These are phyloP conservation scores for Acanthornis magna DNA, from an alignment of 2,797 vertebrate species.

Conservation along the genomic window DNA sequence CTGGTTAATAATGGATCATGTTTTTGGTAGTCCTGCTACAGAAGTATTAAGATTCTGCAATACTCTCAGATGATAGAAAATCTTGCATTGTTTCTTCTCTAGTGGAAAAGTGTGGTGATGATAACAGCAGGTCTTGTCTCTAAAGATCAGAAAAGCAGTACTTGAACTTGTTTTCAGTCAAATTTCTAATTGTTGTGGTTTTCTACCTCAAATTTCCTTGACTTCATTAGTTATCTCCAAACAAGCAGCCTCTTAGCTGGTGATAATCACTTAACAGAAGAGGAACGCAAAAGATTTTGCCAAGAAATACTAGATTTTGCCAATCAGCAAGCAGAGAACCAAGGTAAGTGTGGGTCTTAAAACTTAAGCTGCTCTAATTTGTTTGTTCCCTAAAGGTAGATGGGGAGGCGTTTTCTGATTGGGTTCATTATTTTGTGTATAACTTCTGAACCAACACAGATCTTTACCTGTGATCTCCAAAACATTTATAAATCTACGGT, in stretches of 20 bases:
- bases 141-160: background rate
- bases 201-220: conserved; percentile 68
- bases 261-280: conserved; percentile 83
- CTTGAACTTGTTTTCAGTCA: background rate
- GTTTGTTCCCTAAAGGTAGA: background rate
- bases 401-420: background rate
- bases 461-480: background rate
- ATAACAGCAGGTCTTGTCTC: background rate
- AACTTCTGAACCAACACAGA: background rate
- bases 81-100: background rate
- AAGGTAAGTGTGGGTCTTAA: conserved; percentile 71
- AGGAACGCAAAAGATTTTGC: conserved; percentile 89
- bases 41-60: background rate
- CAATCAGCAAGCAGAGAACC: conserved; percentile 68
- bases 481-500: background rate
- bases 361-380: background rate
- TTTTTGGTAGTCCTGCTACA: background rate
- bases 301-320: conserved; percentile 90
- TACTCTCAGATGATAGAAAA: background rate
- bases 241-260: conserved; percentile 92
- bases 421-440: background rate
- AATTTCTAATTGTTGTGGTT: background rate
- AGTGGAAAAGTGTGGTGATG: background rate
- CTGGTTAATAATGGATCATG: background rate
- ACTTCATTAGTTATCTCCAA: conserved; percentile 88